These are phyloP conservation scores for Pyxicephalus adspersus DNA, from an alignment of 2,113 vertebrate genomes.

Conservation along the genomic window DNA sequence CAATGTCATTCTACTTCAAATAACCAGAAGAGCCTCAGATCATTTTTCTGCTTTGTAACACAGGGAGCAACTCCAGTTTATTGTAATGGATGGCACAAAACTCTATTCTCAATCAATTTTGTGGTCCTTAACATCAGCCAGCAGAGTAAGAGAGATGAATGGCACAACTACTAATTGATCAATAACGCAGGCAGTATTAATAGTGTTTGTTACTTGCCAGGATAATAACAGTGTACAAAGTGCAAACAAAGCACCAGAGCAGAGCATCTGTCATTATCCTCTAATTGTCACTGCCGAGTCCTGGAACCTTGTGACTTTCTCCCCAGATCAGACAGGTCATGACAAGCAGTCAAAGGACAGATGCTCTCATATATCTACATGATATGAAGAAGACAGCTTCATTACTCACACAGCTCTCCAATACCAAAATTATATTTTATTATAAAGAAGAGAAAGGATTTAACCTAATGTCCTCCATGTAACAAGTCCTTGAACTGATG, in stretches of 20 bases:
- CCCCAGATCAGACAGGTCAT: conserved; percentile 6
- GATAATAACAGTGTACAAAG: conserved; percentile 48
- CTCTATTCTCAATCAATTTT: conserved; percentile 14
- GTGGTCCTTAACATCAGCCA: not conserved
- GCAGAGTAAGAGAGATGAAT: conserved; percentile 31
- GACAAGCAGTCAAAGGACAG: conserved; percentile 5
- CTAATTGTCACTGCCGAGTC: conserved; percentile 31
- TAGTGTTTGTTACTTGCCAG: conserved; percentile 23
- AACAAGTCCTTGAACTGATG: not conserved
- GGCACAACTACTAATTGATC: conserved; percentile 51
- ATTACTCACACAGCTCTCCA: conserved; percentile 1
- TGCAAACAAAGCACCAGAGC: conserved; percentile 37
- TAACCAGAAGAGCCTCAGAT: too few species aligned
- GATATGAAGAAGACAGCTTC: conserved; percentile 7
- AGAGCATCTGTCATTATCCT: conserved; percentile 36
- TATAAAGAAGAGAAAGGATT: not conserved
- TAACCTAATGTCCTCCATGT: conserved; percentile 1
- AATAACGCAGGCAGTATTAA: conserved; percentile 50
- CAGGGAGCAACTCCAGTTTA: too few species aligned
- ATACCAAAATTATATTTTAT: not conserved
- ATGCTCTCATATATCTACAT: conserved; percentile 16
- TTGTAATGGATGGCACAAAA: not conserved
- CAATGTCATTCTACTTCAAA: too few species aligned
- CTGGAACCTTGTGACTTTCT: conserved; percentile 10
- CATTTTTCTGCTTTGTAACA: too few species aligned